phyloP scores from a whole-genome alignment of 2,888 invertebrate species.

The Mylabris sibirica region DNA sequence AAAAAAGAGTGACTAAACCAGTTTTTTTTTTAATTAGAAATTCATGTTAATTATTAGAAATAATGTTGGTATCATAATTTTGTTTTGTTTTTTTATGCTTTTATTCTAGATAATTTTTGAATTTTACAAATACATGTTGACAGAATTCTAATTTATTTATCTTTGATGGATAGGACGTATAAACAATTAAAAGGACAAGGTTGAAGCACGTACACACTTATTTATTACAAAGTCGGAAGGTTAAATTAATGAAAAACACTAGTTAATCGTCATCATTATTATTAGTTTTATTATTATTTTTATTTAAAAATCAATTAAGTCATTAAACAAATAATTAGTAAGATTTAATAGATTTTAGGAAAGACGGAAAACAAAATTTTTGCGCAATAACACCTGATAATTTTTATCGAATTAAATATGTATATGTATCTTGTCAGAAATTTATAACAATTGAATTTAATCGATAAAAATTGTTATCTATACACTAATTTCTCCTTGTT shows the following conservation, averaged over 20 bases:
- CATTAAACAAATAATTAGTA: too few species aligned
- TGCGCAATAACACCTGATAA: not conserved
- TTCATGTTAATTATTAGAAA: not conserved
- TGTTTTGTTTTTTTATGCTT: not conserved
- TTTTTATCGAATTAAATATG: not conserved
- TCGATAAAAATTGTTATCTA: not conserved
- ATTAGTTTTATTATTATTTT: not conserved
- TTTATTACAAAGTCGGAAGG: conserved; percentile 1
- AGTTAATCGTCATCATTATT: not conserved
- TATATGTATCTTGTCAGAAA: too few species aligned
- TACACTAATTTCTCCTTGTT: not conserved
- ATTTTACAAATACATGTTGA: not conserved
- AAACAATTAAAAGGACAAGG: conserved; percentile 6
- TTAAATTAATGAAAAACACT: not conserved
- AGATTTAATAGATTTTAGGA: too few species aligned
- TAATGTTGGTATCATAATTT: not conserved
- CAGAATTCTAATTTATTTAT: not conserved
- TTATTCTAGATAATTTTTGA: not conserved
- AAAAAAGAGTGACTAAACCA: too few species aligned
- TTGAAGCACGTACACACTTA: not conserved
- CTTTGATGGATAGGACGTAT: not conserved
- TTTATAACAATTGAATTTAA: not conserved
- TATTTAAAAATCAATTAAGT: too few species aligned
- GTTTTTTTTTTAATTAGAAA: not conserved
- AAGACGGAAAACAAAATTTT: not conserved